Percentiles rank a stretch among this genome's conserved stretches.
Evolutionary conservation across 2,888 invertebrate species (phyloP).

Genomic region (Amphiduros pacificus): DNA sequence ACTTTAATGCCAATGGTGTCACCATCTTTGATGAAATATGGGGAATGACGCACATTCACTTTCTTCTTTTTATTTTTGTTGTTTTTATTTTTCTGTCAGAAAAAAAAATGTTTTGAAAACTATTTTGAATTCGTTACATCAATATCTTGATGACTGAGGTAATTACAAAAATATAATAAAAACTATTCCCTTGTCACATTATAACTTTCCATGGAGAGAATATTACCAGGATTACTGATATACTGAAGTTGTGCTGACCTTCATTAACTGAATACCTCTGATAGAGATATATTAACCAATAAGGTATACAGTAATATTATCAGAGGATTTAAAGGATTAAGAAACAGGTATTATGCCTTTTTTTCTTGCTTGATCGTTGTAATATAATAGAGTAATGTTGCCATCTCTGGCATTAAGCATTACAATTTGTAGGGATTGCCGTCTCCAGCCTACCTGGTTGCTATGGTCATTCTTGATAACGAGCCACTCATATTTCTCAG

Average conservation of each 20-base stretch:
- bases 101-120: background rate
- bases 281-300: too few relatives aligned
- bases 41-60: conserved; percentile 47
- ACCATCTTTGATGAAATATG: conserved; percentile 52
- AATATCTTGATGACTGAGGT: background rate
- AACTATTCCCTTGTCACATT: background rate
- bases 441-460: background rate
- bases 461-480: conserved; percentile 36
- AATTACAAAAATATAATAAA: background rate
- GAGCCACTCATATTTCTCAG: conserved; percentile 45
- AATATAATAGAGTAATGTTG: too few relatives aligned
- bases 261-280: too few relatives aligned
- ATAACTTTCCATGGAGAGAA: background rate
- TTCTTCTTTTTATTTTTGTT: conserved; percentile 43
- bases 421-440: too few relatives aligned
- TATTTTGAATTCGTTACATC: background rate
- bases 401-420: too few relatives aligned
- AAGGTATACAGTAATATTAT: too few relatives aligned
- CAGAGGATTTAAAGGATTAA: too few relatives aligned
- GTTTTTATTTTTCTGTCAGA: conserved; percentile 12
- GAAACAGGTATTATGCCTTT: too few relatives aligned
- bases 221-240: background rate
- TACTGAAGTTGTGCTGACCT: too few relatives aligned
- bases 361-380: too few relatives aligned
- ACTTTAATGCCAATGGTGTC: conserved; percentile 57